Evolutionary conservation across 2,797 vertebrate species (phyloP).

Genomic region (Halcyon chelicuti): DNA sequence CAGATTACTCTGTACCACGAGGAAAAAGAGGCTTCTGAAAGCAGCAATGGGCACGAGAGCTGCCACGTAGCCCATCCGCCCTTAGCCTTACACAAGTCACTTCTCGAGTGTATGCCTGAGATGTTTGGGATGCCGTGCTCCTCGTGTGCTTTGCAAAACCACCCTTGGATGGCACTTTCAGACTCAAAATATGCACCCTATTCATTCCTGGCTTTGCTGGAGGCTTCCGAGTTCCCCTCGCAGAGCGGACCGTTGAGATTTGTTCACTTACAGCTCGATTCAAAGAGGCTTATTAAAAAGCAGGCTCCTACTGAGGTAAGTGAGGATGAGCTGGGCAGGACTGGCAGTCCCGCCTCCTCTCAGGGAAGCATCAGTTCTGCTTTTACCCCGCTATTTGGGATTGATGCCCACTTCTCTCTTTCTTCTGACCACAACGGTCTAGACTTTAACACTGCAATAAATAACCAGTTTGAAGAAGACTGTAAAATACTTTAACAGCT

Average conservation of each 20-base stretch:
- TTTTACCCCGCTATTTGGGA: not conserved
- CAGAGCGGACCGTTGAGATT: not conserved
- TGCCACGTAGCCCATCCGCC: not conserved
- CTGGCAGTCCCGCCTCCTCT: not conserved
- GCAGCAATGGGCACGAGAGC: not conserved
- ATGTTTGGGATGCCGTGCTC: not conserved
- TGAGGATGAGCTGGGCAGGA: not conserved
- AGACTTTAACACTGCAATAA: slow-evolving; percentile 1
- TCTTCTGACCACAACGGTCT: not conserved
- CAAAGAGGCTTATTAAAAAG: not conserved
- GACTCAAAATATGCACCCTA: not conserved
- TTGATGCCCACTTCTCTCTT: not conserved
- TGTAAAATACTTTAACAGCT: slow-evolving; percentile 41
- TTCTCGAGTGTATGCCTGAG: not conserved
- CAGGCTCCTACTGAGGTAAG: not conserved
- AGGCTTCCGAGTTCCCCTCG: not conserved
- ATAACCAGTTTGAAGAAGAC: not conserved
- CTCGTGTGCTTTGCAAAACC: not conserved
- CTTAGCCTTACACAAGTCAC: not conserved
- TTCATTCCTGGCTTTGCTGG: not conserved
- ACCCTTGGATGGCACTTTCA: not conserved
- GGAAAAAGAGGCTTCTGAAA: not conserved
- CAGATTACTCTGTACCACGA: not conserved
- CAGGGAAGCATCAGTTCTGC: not conserved
- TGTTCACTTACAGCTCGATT: not conserved